Base-by-base conservation (phyloP, 2,888 invertebrate species). In the Agriopis marginaria region DNA sequence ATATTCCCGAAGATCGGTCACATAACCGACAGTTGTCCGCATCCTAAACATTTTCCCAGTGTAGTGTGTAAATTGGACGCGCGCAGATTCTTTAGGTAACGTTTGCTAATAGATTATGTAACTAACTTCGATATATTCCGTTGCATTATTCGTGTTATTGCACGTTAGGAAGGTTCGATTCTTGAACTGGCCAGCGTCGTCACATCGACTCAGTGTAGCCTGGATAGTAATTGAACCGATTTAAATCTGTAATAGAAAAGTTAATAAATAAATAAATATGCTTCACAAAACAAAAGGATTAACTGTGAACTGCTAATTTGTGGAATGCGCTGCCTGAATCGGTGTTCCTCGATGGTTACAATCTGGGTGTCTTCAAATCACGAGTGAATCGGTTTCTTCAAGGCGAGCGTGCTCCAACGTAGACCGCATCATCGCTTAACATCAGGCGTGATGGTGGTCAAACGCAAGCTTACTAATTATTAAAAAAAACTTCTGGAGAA, bases 61-160 rank as follows among this genome's bases (percentile, higher is more conserved):
- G 73, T 70, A 59, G 67, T 53, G 64, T 67, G 72, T 71, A 39
- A 66, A 66, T 61, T 55, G 68, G 44, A 69, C 67, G 47, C 60
- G 49, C 58, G 50, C 62, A 66, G 63, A 61, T 64, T 73, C 72
- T 72, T 71, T 73, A 56, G 75, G 75, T 75, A 74, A 73, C 79
- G 77, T 79, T 81, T 80, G 78, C 75, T 79, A 78, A 80, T 77
- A 73, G 59, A 75, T 84, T 81, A 82, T 80, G 82, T 82, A 83
- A 84, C 70, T 73, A 55, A 68, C 66, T 74, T 73, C 69, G 56
- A 59, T 73, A 70, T 65, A 68, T 72, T 72, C 64, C 59, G 68
- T 70, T 72, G 62, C 63, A 68, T 61, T 67, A 71, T 70, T 70
- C 63, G 58, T 50, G 45, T 64, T 68, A 60, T 63, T 72, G 63